Percentiles rank a stretch among this genome's conserved stretches.
phyloP scores from a whole-genome alignment of 2,113 vertebrate genomes.

The Chionis minor region DNA sequence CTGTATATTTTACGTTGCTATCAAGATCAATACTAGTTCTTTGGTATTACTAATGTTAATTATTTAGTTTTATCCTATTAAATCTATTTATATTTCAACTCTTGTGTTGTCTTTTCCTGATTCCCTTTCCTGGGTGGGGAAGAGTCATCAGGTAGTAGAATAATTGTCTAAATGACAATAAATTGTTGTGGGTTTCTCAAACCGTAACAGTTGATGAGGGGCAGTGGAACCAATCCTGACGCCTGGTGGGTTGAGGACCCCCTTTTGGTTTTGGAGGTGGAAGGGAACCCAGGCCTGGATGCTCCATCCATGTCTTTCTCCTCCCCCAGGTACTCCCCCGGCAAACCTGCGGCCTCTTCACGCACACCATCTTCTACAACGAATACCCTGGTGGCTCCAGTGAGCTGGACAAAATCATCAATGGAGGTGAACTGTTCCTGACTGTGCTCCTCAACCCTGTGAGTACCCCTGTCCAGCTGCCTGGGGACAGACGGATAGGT shows the following conservation, averaged over 20 bases:
- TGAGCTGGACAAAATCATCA: conserved; percentile 97
- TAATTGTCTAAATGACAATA: no score
- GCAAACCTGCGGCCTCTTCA: conserved; percentile 97
- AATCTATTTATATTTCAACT: no score
- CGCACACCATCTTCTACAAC: conserved; percentile 97
- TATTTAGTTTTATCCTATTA: no score
- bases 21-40: no score
- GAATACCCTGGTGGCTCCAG: conserved; percentile 94
- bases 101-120: no score
- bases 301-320: not conserved
- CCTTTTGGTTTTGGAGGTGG: not conserved
- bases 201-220: not conserved
- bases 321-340: conserved; percentile 88
- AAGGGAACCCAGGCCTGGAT: not conserved
- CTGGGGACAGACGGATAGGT: fast-evolving
- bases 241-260: not conserved
- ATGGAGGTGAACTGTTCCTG: conserved; percentile 95
- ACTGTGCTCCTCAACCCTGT: conserved; percentile 95
- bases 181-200: no score
- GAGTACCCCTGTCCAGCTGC: conserved; percentile 47
- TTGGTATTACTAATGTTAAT: no score
- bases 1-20: no score
- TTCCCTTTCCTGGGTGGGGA: no score
- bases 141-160: no score
- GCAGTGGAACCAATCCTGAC: not conserved